Evolutionary conservation across 2,888 invertebrate species (phyloP), one percentile per base, ranked within the genome.

Genomic region (Lasioglossum zephyrum): DNA sequence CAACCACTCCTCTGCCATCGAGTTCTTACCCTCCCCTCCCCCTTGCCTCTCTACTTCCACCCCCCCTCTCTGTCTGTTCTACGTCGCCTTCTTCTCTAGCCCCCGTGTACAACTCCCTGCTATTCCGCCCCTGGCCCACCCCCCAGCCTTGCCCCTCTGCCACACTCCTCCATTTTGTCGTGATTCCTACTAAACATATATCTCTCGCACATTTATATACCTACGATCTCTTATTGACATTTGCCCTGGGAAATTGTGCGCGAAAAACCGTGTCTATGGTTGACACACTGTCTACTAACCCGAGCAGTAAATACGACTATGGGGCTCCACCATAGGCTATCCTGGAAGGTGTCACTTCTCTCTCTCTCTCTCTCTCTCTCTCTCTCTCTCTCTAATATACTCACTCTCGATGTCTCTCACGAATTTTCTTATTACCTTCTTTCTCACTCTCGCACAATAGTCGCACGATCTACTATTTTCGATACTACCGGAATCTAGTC

Each of bases 181-280:
- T 94, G 94, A 94, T 94, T 94, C 93, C 92, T 93, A 91, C 92
- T 92, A 92, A 92, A 92, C 92, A 92, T 91, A 93, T 91, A 92
- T 92, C 36, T 36, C 36, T 36, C 87, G 89, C 86, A 87, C 81
- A 88, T 92, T 92, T 91, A 85, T 85, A 86, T 83, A 66, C 36
- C 36, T 74, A 87, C 87, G 74, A 84, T 88, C 70, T 77, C 70
- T 77, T 77, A 82, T 87, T 85, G 86, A 87, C 87, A 88, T 85
- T 88, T 84, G 72, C 86, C 78, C 36, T 36, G 36, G 36, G 36
- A 80, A 84, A 87, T 84, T 81, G 86, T 87, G 87, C 84, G 90
- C 88, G 81, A 88, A 84, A 89, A 84, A 89, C 84, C 78, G 87
- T 87, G 88, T 87, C 89, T 90, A 93, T 93, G 93, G 92, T 93